Percentiles rank a stretch among this genome's conserved stretches.
Evolutionary conservation across 30 jellyfish, hydroid and myxozoan genomes (phyloP).

Genomic region (Aurelia sp.): DNA sequence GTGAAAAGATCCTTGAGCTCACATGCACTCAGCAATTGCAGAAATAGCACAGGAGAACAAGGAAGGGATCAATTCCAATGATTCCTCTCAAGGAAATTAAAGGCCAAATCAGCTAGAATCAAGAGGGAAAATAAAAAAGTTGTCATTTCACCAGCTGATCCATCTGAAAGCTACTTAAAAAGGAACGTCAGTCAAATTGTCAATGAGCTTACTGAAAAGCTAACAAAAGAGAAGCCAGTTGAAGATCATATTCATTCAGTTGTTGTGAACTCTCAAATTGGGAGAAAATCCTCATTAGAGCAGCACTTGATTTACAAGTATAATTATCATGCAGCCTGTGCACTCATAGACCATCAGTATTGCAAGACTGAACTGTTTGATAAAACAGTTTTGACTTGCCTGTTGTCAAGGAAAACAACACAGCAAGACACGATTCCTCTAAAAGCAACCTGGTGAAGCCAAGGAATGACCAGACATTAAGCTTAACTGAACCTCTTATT

Average conservation of each 20-base stretch:
- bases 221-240: neutral
- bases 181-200: neutral
- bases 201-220: constrained; percentile 5
- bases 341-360: too few species aligned
- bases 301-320: constrained; percentile 3
- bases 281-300: neutral
- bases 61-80: constrained; percentile 2
- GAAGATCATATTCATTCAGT: neutral
- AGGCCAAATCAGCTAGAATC: neutral
- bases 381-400: too few species aligned
- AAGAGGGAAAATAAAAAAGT: neutral
- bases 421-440: constrained; percentile 1
- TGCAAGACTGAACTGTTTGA: too few species aligned
- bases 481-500: neutral
- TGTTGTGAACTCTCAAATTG: neutral
- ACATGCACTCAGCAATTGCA: too few species aligned
- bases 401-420: neutral
- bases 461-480: too few species aligned
- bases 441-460: neutral
- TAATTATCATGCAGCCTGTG: too few species aligned
- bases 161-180: constrained; percentile 1
- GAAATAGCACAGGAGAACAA: too few species aligned
- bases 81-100: neutral
- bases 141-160: constrained; percentile 5
- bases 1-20: too few species aligned